These are phyloP conservation scores for Tetropium fuscum DNA, from an alignment of 2,888 invertebrate species.

Conservation along the genomic window DNA sequence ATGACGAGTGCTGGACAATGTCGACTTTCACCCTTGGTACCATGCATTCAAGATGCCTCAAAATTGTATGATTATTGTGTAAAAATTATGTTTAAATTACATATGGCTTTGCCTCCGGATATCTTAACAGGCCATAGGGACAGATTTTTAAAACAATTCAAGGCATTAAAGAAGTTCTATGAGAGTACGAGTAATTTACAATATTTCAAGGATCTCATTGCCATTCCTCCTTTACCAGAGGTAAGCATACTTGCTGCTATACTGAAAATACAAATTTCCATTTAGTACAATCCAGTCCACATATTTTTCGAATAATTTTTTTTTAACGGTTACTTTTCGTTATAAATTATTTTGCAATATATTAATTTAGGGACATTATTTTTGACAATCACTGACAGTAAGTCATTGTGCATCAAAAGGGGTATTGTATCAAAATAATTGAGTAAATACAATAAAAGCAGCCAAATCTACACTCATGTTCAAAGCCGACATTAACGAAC, in stretches of 20 bases:
- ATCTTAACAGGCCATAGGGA: constrained; percentile 87
- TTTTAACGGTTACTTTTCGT: too few relatives aligned
- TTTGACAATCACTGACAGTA: too few relatives aligned
- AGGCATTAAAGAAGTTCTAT: constrained; percentile 91
- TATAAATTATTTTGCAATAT: too few relatives aligned
- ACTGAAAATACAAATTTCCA: not conserved
- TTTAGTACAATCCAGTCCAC: too few relatives aligned
- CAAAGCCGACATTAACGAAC: not conserved
- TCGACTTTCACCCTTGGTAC: constrained; percentile 93
- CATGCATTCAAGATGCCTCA: constrained; percentile 95
- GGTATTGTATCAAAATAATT: too few relatives aligned
- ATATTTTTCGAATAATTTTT: too few relatives aligned
- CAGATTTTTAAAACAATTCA: constrained; percentile 91
- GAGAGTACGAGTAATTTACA: constrained; percentile 93
- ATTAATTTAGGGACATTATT: too few relatives aligned
- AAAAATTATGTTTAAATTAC: constrained; percentile 94
- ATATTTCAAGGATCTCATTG: constrained; percentile 96
- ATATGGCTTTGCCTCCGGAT: constrained; percentile 91
- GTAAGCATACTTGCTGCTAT: too few relatives aligned
- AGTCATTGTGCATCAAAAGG: too few relatives aligned
- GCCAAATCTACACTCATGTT: not conserved
- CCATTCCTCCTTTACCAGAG: constrained; percentile 92
- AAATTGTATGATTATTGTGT: constrained; percentile 97
- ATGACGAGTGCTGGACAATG: constrained; percentile 99
- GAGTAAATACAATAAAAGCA: not conserved